Evolutionary conservation across 2,113 vertebrate genomes (phyloP).

Genomic region (Calypte anna): DNA sequence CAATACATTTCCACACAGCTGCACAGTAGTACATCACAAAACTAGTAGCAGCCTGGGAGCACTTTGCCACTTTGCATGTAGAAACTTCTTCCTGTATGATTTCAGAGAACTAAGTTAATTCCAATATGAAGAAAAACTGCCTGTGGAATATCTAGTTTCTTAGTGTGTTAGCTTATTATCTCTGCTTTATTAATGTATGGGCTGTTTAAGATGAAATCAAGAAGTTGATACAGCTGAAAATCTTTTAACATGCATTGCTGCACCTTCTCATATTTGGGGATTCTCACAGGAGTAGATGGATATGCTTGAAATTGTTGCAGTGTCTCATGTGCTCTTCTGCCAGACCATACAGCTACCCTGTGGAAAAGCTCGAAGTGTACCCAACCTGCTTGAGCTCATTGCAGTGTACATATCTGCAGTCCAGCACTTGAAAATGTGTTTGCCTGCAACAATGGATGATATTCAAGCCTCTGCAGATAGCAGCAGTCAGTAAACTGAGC

Average conservation of each 20-base stretch:
- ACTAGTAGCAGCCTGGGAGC: background rate
- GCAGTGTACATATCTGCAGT: background rate
- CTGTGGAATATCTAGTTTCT: background rate
- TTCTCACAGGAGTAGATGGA: background rate
- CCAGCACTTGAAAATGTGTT: conserved; percentile 20
- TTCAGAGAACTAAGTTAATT: background rate
- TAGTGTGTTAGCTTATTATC: accelerated
- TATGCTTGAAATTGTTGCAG: background rate
- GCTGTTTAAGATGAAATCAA: background rate
- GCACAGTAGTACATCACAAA: background rate
- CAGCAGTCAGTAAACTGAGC: background rate
- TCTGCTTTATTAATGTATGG: background rate
- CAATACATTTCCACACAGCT: background rate
- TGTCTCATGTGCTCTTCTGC: background rate
- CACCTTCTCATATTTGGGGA: background rate
- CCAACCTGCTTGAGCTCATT: background rate
- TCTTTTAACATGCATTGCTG: background rate
- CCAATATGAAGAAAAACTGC: background rate
- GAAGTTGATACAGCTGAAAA: background rate
- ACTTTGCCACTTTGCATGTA: background rate
- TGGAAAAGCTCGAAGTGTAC: background rate
- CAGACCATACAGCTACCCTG: accelerated
- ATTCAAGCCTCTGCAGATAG: conserved; percentile 17
- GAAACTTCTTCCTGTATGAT: background rate
- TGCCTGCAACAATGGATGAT: background rate